Base-by-base conservation (phyloP, 2,113 vertebrate genomes). In the Mystacornis crossleyi region DNA sequence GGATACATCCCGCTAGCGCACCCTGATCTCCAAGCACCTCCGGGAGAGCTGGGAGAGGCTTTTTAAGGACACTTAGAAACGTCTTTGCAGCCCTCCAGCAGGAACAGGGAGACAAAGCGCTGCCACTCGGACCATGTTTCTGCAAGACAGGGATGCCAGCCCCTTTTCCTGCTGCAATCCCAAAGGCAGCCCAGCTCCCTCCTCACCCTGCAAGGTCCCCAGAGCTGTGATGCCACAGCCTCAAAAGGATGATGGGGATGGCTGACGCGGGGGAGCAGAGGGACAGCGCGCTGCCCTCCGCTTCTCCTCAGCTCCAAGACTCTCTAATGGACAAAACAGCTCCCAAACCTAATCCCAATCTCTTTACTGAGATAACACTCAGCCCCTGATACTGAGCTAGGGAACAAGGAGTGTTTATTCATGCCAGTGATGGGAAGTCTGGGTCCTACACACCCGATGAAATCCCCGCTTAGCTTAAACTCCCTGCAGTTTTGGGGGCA, bases 181-280 rank as follows among this genome's bases (percentile, higher is more conserved):
- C 82, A 58, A 42, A 80, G 55, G n/a, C 20, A 48, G 60, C 45
- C 8, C 67, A 26, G 73, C n/a, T 43, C 14, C 21, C n/a, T 31
- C n/a, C 36, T 45, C 50, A 20, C 8, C 0, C 67, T 25, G 3
- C 69, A 55, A 4, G 0, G 0, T 6, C 48, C 26, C 16, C 10
- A 55, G 47, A 61, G 4, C 24, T 34, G 10, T 0, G 14, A 25
- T 25, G 40, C 36, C 66, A 58, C 7, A 3, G 1, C 38, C 66
- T 67, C 10, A 10, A 2, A 70, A 6, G 19, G 38, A 40, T 0
- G 0, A 34, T 1, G 5, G 64, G 34, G 23, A 50, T 3, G 12
- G 42, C 14, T 71, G 51, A 66, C 18, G 34, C 10, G 2, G 28
- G 13, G 28, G 21, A 24, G 11, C 18, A 33, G 34, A 51, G 67